Percentiles rank a stretch among this genome's conserved stretches.
phyloP scores from a whole-genome alignment of 2,113 vertebrate species.

The Hypanus sabinus region DNA sequence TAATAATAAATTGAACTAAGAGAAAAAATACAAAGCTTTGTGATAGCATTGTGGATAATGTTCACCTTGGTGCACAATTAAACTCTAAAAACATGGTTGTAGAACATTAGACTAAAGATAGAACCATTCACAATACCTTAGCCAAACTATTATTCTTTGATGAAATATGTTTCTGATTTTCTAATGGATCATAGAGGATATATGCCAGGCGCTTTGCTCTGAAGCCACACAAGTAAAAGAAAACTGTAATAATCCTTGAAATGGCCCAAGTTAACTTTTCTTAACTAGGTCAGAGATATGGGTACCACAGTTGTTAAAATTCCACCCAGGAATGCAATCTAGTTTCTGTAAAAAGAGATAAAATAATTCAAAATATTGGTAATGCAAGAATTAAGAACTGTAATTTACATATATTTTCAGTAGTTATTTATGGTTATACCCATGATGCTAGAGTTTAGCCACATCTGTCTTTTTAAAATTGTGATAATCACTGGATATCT shows the following conservation, averaged over 20 bases:
- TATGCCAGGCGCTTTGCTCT: not conserved
- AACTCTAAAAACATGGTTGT: not conserved
- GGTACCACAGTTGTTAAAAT: not conserved
- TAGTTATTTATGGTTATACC: not conserved
- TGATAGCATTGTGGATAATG: not conserved
- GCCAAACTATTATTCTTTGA: not conserved
- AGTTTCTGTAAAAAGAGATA: not conserved
- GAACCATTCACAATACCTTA: not conserved
- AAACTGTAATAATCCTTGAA: not conserved
- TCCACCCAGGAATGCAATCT: not conserved
- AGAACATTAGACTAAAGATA: not conserved
- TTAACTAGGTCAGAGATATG: not conserved
- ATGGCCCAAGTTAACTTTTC: not conserved
- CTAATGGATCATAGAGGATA: not conserved
- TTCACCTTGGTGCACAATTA: not conserved
- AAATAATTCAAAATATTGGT: not conserved
- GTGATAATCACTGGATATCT: not conserved
- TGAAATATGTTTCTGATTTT: not conserved
- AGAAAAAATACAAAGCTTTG: not conserved
- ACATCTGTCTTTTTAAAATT: not conserved
- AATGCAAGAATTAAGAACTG: not conserved
- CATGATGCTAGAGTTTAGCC: not conserved
- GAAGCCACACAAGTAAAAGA: not conserved
- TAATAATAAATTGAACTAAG: not conserved
- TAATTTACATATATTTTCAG: constrained; percentile 2